Percentiles rank a stretch among this genome's conserved stretches.
Conservation (phyloP, 2,888 invertebrate genomes). For the Drosophila picticornis region DNA sequence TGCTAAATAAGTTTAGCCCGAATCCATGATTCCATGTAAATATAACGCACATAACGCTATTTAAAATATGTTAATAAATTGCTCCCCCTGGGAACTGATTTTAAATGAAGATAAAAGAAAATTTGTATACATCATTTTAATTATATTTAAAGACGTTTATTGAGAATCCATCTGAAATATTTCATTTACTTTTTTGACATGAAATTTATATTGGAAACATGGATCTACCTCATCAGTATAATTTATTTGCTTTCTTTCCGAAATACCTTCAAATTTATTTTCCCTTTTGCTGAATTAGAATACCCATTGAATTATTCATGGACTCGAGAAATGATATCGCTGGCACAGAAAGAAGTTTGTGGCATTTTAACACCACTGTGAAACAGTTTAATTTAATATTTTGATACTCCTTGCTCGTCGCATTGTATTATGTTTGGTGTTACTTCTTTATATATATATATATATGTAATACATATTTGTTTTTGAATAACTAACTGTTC, state of each 20-base stretch:
- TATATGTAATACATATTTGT: conserved; percentile 25
- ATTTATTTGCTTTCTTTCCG: not conserved
- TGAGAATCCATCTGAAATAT: not conserved
- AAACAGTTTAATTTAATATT: conserved; percentile 10
- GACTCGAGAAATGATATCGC: not conserved
- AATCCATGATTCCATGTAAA: not conserved
- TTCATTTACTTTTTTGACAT: not conserved
- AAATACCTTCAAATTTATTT: not conserved
- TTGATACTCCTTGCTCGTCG: conserved; percentile 5
- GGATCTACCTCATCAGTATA: not conserved
- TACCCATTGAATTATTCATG: not conserved
- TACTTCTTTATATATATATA: not conserved
- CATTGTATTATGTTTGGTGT: conserved; percentile 16
- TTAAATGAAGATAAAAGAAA: not conserved
- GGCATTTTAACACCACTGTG: conserved; percentile 16
- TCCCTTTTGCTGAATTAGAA: not conserved
- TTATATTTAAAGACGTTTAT: not conserved
- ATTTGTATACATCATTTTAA: not conserved
- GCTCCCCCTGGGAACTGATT: not conserved
- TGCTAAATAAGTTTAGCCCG: not conserved
- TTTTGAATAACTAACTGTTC: conserved; percentile 33
- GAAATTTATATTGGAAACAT: not conserved
- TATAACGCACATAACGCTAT: not conserved
- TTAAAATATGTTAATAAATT: not conserved
- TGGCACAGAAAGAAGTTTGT: not conserved